Conservation (phyloP, 2,113 vertebrate species). For the Numida meleagris region DNA sequence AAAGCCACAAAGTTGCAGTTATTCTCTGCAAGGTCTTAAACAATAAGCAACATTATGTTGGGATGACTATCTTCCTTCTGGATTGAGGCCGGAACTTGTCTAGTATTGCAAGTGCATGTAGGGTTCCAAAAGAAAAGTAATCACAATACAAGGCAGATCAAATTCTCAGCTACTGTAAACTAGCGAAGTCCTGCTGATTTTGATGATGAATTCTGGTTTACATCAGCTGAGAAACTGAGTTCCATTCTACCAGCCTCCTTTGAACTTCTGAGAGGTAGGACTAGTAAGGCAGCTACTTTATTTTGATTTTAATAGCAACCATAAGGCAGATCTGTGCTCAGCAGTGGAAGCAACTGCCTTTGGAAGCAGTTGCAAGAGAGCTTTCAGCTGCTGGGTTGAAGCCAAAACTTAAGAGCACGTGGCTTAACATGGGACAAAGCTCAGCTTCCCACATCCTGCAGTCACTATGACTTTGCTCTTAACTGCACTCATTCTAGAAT, state of each 20-base stretch:
- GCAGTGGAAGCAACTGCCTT: not conserved
- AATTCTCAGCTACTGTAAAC: not conserved
- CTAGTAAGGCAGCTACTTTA: not conserved
- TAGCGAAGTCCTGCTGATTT: not conserved
- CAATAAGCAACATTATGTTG: not conserved
- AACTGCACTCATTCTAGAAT: not conserved
- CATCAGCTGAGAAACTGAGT: fast-evolving
- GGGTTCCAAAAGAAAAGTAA: not conserved
- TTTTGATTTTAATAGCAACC: not conserved
- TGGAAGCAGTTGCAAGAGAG: not conserved
- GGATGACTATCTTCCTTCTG: not conserved
- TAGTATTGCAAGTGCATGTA: not conserved
- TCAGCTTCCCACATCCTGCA: not conserved
- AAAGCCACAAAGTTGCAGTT: not conserved
- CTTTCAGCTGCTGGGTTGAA: not conserved
- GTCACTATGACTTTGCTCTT: not conserved
- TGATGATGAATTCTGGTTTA: not conserved
- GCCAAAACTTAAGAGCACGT: not conserved
- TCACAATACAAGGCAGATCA: not conserved
- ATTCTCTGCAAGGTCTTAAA: not conserved
- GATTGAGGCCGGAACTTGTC: not conserved
- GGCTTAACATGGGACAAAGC: not conserved
- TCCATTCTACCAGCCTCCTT: not conserved
- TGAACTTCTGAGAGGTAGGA: not conserved
- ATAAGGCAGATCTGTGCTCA: not conserved